Evolutionary conservation across 2,888 invertebrate species (phyloP), one percentile per base, ranked within the genome.

Genomic region (Selenia dentaria): DNA sequence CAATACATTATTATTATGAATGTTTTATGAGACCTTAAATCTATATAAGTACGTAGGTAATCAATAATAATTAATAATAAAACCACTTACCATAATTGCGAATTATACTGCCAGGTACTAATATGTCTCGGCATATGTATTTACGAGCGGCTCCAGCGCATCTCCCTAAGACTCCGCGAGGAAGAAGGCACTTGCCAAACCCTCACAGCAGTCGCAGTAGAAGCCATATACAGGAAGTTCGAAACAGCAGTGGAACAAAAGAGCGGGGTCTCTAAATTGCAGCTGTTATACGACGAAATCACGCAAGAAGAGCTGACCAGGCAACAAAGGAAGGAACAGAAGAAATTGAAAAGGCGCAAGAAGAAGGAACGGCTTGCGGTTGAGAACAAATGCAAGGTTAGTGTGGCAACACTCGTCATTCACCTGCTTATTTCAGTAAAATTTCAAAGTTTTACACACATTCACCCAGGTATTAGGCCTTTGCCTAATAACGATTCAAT

Each of bases 151-250:
- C 92, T 98, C 33, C 96, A 97, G 75, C 94, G 96, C 59, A 95
- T 98, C 52, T 96, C 96, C 65, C 93, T 97, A 62, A 94, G 97
- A 39, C 92, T 98, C 67, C 93, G 95, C 44, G 97, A 97, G 76
- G 97, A 98, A 74, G 98, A 98, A 79, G 95, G 96, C 72, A 97
- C 97, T n/a, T 98, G 97, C 87, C 96, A 97, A 83, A 96, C 97
- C 37, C 93, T 98, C 51, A 97, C 97, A 38, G 97, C 96, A 29
- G 96, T 96, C 3, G 96, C 95, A 0, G 94, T 97, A 0, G 96
- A 97, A 73, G 96, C 97, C 3, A 90, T 98, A 8, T 95, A 95
- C 70, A 94, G 97, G 60, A 97, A 95, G 82, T 98, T 98, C 82
- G 96, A 96, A 92, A 95, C 96, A 63, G 96, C 96, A 2, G 95